Percentiles rank a stretch among this genome's conserved stretches.
These are phyloP conservation scores for Paracentrotus lividus DNA, from an alignment of 53 echinoderm and acorn worm genomes.

Conservation along the genomic window DNA sequence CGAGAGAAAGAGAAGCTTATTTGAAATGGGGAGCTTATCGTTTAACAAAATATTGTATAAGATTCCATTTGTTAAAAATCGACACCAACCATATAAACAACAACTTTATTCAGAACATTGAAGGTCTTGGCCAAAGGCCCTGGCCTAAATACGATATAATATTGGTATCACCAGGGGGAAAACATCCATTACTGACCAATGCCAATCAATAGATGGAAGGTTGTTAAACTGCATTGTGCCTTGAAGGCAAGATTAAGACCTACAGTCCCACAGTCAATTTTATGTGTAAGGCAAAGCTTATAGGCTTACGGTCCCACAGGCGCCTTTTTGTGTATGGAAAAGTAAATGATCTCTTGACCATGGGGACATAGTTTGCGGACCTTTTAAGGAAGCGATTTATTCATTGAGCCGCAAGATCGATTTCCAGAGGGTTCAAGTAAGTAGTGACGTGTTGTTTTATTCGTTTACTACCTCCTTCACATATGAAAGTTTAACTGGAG, in stretches of 20 bases:
- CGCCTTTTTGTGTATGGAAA: not conserved
- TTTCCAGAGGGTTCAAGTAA: not conserved
- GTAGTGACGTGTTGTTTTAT: not conserved
- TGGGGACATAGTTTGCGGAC: not conserved
- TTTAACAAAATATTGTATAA: too few relatives aligned
- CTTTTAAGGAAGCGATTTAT: slow-evolving; percentile 43
- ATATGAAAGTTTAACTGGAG: not conserved
- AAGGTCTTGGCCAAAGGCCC: not conserved
- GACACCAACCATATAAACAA: too few relatives aligned
- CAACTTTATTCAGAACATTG: too few relatives aligned
- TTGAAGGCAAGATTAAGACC: not conserved
- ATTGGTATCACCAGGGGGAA: slow-evolving; percentile 19
- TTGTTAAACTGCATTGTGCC: not conserved
- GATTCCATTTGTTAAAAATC: too few relatives aligned
- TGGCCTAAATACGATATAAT: slow-evolving; percentile 26
- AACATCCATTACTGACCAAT: slow-evolving; percentile 29
- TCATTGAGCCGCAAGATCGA: slow-evolving; percentile 38
- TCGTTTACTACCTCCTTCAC: not conserved
- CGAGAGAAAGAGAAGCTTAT: too few relatives aligned
- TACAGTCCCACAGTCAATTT: not conserved
- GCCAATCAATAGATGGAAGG: not conserved
- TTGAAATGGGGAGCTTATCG: too few relatives aligned
- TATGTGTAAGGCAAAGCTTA: too few relatives aligned
- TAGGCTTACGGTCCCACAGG: not conserved
- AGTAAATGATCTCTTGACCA: slow-evolving; percentile 34